Base-by-base conservation (phyloP, 2,888 invertebrate species). In the Lepeophtheirus nordmannii region DNA sequence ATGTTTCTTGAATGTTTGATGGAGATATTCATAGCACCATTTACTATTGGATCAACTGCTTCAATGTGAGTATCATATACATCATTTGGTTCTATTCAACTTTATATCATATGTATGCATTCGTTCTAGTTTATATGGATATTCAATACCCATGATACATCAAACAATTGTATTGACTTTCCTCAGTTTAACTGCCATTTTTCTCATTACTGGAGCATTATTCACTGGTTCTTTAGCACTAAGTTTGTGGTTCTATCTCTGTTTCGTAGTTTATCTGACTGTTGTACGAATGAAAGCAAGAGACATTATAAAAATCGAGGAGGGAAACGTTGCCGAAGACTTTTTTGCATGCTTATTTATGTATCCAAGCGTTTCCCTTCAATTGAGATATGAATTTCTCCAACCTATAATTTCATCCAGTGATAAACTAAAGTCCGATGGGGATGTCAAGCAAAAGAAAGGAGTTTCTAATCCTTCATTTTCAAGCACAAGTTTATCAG, bases 311-410 rank as follows among this genome's bases (percentile, higher is more conserved):
- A 22, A 56, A 12, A 63, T 63, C 22, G n/a, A 46, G 5, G 20
- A 53, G 3, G 63, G 63, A 12, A 63, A 56, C 10, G 11, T 53
- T n/a, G 41, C 53, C 1, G 63, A 63, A 37, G 63, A 63, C 63
- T 53, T 63, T 53, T 63, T 63, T 46, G 63, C 56, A 22, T 37
- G 22, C 56, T 37, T 63, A 17, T 53, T 63, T 30, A 30, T 63
- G 63, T 63, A 63, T 8, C 63, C 63, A 8, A 63, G 53, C 53
- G 46, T 46, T 9, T 41, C 63, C 10, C 23, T 63, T 11, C 63
- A 63, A 56, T 14, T 63, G 20, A 46, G 53, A 17, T 17, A 46
- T 46, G n/a, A 46, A 17, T 46, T 46, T 17, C 53, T 46, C 17
- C 53, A 46, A 17, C 53, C 53, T 17, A 46, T 46, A 5, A 5